phyloP scores from a whole-genome alignment of 1,140 invertebrate genomes.

The Megathymus violae region DNA sequence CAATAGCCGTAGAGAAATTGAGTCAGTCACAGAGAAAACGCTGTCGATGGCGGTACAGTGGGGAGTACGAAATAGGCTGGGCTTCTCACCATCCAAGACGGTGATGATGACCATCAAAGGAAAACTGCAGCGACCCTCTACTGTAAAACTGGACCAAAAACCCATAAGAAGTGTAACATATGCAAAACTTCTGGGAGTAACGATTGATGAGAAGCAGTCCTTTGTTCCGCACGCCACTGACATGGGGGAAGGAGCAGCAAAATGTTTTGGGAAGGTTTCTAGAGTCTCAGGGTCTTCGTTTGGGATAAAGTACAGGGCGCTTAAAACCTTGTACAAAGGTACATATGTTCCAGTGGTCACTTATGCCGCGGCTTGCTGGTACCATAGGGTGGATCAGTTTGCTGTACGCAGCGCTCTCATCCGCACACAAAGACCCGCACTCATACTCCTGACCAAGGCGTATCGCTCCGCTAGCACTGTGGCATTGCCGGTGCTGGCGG shows the following conservation, averaged over 20 bases:
- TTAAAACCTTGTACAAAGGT: slow-evolving; percentile 21
- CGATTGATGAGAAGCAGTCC: not conserved
- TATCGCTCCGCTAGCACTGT: slow-evolving; percentile 46
- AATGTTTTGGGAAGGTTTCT: slow-evolving; percentile 20
- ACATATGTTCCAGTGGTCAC: slow-evolving; percentile 12
- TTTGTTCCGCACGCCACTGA: slow-evolving; percentile 8
- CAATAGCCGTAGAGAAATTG: slow-evolving; percentile 42
- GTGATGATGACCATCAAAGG: slow-evolving; percentile 41
- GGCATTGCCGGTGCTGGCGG: slow-evolving; percentile 48
- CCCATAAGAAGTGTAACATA: not conserved
- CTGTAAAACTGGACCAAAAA: not conserved
- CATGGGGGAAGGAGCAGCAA: slow-evolving; percentile 20
- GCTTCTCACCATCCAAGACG: slow-evolving; percentile 39
- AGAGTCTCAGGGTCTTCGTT: slow-evolving; percentile 20
- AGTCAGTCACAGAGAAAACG: slow-evolving; percentile 31
- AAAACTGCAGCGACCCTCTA: slow-evolving; percentile 42
- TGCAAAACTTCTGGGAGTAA: slow-evolving; percentile 3
- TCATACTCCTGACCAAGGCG: slow-evolving; percentile 46
- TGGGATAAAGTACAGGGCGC: slow-evolving; percentile 16
- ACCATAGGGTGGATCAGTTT: slow-evolving; percentile 3
- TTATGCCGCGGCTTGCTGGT: slow-evolving; percentile 30
- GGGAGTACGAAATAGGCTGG: slow-evolving; percentile 40
- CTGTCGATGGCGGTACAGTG: slow-evolving; percentile 38
- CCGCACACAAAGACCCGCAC: slow-evolving; percentile 37
- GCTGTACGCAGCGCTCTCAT: slow-evolving; percentile 25